Base-by-base conservation (phyloP, 2,797 vertebrate species). In the Neolamprologus multifasciatus region DNA sequence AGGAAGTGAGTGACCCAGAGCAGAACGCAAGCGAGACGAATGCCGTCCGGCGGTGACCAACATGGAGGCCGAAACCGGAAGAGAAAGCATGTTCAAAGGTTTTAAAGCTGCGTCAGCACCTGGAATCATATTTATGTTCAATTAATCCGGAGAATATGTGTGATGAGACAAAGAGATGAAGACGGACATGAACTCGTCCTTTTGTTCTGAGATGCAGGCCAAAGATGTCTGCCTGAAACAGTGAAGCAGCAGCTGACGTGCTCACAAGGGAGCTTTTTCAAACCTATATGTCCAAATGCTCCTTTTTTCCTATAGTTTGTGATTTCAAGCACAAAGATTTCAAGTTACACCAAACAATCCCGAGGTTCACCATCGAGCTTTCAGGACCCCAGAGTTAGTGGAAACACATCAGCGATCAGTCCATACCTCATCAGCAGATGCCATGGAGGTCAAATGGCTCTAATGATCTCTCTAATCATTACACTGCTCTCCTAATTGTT, bases 401-500 rank as follows among this genome's bases (percentile, higher is more conserved):
- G 43, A 23, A 19, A n/a, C 11, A 17, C 76, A 36, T 17, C 54
- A n/a, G 69, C 8, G 4, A 51, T 64, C 45, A 38, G 86, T 85
- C 87, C 48, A 9, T 21, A 83, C 8, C 79, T 87, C 80, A 81
- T 91, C 89, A 91, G 89, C 77, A 80, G 83, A 78, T 40, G 87
- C 48, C 86, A 80, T 80, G 14, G 33, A 85, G 92, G 92, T 87
- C 93, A 93, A 94, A 93, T 17, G 88, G 71, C 76, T 78, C 17
- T 89, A 93, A 91, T 87, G 92, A 93, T 92, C 84, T 2, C 21
- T 59, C 62, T 86, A 19, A 89, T 93, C 90, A 76, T 89, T 92
- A 87, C 89, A 40, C 84, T 5, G 83, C 77, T 87, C 88, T 85
- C 29, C 93, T 94, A 93, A 94, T 93, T 91, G 91, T 93, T 92